Conservation (phyloP, 2,113 vertebrate genomes). For the Albula glossodonta region DNA sequence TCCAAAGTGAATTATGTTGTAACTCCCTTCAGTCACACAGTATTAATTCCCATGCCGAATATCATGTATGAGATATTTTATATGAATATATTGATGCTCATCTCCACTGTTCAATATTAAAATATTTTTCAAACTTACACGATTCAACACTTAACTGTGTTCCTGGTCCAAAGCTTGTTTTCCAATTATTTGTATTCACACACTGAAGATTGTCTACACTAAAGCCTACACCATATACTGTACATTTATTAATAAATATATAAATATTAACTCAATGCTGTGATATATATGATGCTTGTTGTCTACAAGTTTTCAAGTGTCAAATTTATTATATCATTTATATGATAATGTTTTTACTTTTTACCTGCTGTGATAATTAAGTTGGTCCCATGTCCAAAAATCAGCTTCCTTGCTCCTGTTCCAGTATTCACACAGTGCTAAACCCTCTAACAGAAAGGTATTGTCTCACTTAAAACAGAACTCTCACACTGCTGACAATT, state of each 20-base stretch:
- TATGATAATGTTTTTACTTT: too few species aligned
- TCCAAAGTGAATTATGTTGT: slow-evolving; percentile 45
- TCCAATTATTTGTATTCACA: slow-evolving; percentile 16
- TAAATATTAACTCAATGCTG: neutral
- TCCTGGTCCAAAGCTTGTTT: slow-evolving; percentile 28
- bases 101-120: too few species aligned
- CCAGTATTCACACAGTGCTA: slow-evolving; percentile 6
- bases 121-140: slow-evolving; percentile 34
- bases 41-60: neutral
- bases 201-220: neutral
- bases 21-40: slow-evolving; percentile 37
- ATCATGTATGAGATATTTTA: too few species aligned
- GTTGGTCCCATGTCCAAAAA: slow-evolving; percentile 33
- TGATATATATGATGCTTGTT: too few species aligned
- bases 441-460: neutral
- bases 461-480: too few species aligned
- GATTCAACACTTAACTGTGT: slow-evolving; percentile 28
- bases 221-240: neutral
- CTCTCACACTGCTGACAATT: too few species aligned
- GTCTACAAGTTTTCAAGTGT: too few species aligned
- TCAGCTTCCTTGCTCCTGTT: slow-evolving; percentile 14
- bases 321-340: too few species aligned
- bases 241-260: neutral
- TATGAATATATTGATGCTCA: too few species aligned
- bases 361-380: slow-evolving; percentile 2